Evolutionary conservation across 2,797 vertebrate genomes (phyloP), one percentile per base, ranked within the genome.

Genomic region (Etheostoma perlongum): DNA sequence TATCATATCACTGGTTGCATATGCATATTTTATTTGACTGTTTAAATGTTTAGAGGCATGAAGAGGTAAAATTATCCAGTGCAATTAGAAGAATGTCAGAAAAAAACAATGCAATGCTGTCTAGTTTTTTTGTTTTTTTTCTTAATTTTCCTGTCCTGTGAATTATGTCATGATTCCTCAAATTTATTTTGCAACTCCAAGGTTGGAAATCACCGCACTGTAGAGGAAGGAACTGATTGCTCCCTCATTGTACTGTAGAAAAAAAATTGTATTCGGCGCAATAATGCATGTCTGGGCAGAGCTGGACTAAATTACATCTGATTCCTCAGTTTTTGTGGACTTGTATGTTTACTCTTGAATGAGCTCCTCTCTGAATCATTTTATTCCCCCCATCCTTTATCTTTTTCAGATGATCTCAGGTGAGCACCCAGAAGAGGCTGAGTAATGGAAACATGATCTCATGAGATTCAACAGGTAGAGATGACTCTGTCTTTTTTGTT

Each of bases 361-460:
- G 68, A 79, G 44, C 18, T 21, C 51, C 58, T 47, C 60, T 74
- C 72, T 90, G 64, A 85, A 81, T 86, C 49, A 87, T 69, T 82
- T 79, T 27, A 47, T 81, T 61, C 59, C 40, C n/a, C 47, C 16
- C 15, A 6, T 73, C 67, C 65, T 87, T 79, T 79, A 75, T 91
- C 58, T 90, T 72, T 89, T 88, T 80, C 86, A 93, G 91, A 63
- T 85, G 72, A 84, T 85, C 81, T 79, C 72, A 76, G 77, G 72
- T 85, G 85, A 79, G 58, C 67, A 13, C 15, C 8, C 15, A 76
- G 59, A 81, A 76, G 66, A 66, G 66, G 79, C 78, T 80, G 83
- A 88, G 59, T 86, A 74, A 87, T 91, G 82, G 88, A 89, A 91
- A 89, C 69, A 55, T n/a, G 79, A 91, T 74, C 81, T 72, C 55